These are phyloP conservation scores for Ptilorrhoa leucosticta DNA, from an alignment of 2,113 vertebrate genomes.

Conservation along the genomic window DNA sequence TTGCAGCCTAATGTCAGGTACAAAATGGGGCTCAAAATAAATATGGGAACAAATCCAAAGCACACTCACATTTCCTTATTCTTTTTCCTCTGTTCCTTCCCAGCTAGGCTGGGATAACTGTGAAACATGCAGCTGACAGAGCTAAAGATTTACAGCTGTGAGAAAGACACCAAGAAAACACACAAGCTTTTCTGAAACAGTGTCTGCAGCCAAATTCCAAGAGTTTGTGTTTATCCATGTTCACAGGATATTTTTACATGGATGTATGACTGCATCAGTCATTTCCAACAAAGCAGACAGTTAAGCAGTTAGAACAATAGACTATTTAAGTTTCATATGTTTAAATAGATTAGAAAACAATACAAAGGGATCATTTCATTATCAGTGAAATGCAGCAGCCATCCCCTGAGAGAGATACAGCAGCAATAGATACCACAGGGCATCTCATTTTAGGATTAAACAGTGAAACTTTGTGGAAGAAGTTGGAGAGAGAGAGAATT, in stretches of 20 bases:
- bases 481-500: not conserved
- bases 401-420: not conserved
- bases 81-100: not conserved
- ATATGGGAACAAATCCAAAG: slow-evolving; percentile 23
- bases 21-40: not conserved
- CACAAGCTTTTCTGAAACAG: not conserved
- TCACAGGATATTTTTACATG: not conserved
- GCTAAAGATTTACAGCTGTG: slow-evolving; percentile 14
- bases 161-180: not conserved
- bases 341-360: slow-evolving; percentile 22
- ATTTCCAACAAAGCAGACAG: not conserved
- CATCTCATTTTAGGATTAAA: not conserved
- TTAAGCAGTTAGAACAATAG: not conserved
- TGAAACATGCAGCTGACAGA: not conserved
- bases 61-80: not conserved
- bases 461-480: not conserved
- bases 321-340: not conserved
- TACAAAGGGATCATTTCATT: not conserved
- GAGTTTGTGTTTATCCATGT: not conserved
- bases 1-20: not conserved
- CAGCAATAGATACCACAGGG: not conserved
- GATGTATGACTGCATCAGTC: not conserved
- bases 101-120: not conserved
- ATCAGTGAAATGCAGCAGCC: not conserved
- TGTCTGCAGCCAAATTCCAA: not conserved